Evolutionary conservation across 2,113 vertebrate genomes (phyloP), one percentile per base, ranked within the genome.

Genomic region (Melanostigma gelatinosum): DNA sequence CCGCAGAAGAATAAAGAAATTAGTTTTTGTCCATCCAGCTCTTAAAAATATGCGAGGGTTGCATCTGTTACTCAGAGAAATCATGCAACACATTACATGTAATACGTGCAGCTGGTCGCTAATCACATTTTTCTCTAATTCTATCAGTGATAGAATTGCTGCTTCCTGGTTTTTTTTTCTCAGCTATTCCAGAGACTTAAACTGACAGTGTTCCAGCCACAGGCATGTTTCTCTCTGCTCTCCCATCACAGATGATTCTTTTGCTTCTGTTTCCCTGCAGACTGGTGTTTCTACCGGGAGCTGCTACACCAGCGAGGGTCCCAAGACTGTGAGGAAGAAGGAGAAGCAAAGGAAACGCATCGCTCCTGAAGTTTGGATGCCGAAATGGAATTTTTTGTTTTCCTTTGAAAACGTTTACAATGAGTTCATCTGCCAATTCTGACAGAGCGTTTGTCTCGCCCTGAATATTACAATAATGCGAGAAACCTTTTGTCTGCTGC

Each of bases 241-340:
- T 60, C 57, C 55, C 55, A 58, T 3, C 57, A 29, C 13, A 16
- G 3, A 60, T 6, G 6, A 6, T 54, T 29, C 24, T 55, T 66
- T 44, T 24, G 55, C 18, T 69, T 71, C 27, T 50, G 3, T 75
- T 44, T 78, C 54, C 72, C 75, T 73, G 36, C 83, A 90, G 88
- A 70, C 52, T 1, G 0, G 63, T 34, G 57, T 64, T 52, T 44
- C 11, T 55, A 7, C 72, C 50, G 68, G 58, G 69, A 84, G 67
- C 83, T 79, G 71, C 46, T 72, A 24, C 27, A 9, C 57, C 55
- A 58, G 1, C 1, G 61, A 57, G 18, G 61, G 7, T 71, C 74
- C 58, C 27, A 67, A 63, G 85, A 79, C 71, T 80, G 63, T 80
- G 73, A 83, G 80, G 62, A 50, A 18, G 34, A 27, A 36, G 58